Conservation (phyloP, 2,113 vertebrate species). For the Amblyopsis rosae region DNA sequence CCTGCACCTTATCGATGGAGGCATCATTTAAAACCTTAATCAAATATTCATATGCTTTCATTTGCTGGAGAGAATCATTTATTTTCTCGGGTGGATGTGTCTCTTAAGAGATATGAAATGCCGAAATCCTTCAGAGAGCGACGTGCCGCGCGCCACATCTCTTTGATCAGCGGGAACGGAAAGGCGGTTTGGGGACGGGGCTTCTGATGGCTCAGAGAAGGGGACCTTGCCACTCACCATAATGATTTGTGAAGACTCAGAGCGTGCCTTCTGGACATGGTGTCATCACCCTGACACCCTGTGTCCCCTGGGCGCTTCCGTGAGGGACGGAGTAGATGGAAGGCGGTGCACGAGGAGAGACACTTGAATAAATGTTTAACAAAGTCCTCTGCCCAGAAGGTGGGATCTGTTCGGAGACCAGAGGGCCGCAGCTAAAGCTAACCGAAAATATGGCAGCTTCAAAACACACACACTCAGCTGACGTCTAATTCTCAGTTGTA, state of each 20-base stretch:
- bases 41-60: conserved; percentile 78
- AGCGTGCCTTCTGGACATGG: conserved; percentile 61
- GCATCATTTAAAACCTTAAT: conserved; percentile 71
- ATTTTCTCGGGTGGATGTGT: conserved; percentile 71
- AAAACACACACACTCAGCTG: background rate
- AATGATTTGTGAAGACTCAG: conserved; percentile 70
- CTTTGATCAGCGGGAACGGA: conserved; percentile 76
- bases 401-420: conserved; percentile 8
- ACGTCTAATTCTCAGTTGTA: background rate
- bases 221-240: conserved; percentile 61
- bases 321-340: conserved; percentile 32
- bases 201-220: conserved; percentile 56
- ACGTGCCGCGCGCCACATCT: conserved; percentile 60
- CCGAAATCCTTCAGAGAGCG: conserved; percentile 64
- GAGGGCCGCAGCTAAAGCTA: background rate
- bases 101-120: conserved; percentile 65
- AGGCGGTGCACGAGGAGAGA: conserved; percentile 32
- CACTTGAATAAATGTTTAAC: conserved; percentile 54
- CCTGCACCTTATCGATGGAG: conserved; percentile 47
- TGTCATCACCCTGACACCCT: conserved; percentile 64
- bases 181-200: conserved; percentile 67
- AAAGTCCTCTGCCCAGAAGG: conserved; percentile 20
- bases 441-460: conserved; percentile 2
- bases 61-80: conserved; percentile 78
- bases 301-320: conserved; percentile 44